Base-by-base conservation (phyloP, 2,797 vertebrate genomes). In the Cyprinella venusta region DNA sequence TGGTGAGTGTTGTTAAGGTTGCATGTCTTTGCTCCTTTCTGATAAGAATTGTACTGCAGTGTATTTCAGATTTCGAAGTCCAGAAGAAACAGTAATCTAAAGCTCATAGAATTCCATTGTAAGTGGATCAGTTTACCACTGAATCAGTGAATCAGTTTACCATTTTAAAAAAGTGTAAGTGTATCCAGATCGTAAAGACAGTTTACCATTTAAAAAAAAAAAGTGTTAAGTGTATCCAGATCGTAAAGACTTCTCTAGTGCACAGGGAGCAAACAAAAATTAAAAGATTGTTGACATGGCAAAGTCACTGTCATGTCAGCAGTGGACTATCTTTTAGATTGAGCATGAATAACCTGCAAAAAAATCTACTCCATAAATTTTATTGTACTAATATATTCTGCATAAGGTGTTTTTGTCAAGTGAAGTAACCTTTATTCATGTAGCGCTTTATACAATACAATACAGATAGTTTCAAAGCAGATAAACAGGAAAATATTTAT, bases 301-400 rank as follows among this genome's bases (percentile, higher is more conserved):
- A 24, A 59, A 24, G 24, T 61, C 56, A 61, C 56, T 15, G 1
- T 59, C n/a, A 24, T 59, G 10, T 24, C 10, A 24, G 56, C 10
- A 59, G n/a, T 61, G 56, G n/a, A 26, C n/a, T 61, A 13, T 61
- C n/a, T 30, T 75, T 86, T 75, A 48, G 61, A 63, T 26, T 48
- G 12, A 52, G 30, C 80, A 4, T 13, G 42, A 45, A 45, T 4
- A 45, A 45, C 42, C 42, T 45, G 42, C 42, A 45, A 69, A 45
- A 26, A 9, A n/a, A 45, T 70, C 13, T 45, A 45, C 15, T 48
- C 42, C 10, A 56, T n/a, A 21, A 56, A 3, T 56, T 54, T 52
- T 33, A 33, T 33, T 33, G 30, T 33, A 4, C 30, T 33, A 33
- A 33, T 33, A 33, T 33, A 33, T 33, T 2, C 2, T 36, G 19